Percentiles rank a stretch among this genome's conserved stretches.
Evolutionary conservation across 2,888 invertebrate species (phyloP).

Genomic region (Arctia plantaginis): DNA sequence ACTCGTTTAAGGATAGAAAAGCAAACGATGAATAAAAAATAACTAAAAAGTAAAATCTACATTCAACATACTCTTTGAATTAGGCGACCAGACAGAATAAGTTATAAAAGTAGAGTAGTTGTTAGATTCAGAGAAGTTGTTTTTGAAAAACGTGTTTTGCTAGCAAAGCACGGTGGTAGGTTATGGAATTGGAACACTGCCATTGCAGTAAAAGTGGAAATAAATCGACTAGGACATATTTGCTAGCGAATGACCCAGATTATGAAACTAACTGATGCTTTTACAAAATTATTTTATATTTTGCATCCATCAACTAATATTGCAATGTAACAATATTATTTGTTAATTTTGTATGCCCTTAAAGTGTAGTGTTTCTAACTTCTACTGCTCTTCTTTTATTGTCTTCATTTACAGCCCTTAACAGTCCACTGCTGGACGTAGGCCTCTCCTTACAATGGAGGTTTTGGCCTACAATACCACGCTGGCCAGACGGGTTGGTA

Average conservation of each 20-base stretch:
- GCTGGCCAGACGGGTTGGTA: too few relatives aligned
- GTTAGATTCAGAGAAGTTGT: constrained; percentile 65
- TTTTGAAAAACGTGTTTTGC: constrained; percentile 78
- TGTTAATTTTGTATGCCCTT: too few relatives aligned
- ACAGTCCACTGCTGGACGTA: too few relatives aligned
- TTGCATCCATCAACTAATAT: too few relatives aligned
- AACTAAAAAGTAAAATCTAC: neutral
- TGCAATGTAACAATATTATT: too few relatives aligned
- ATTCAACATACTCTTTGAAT: neutral
- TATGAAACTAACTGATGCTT: constrained; percentile 66
- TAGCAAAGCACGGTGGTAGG: constrained; percentile 76
- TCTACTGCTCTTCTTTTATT: too few relatives aligned
- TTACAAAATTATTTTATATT: constrained; percentile 34
- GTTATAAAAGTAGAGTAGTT: constrained; percentile 54
- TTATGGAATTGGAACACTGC: constrained; percentile 82
- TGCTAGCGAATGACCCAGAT: constrained; percentile 77
- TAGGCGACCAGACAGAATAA: constrained; percentile 42
- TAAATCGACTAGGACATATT: constrained; percentile 80
- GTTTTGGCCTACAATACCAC: too few relatives aligned
- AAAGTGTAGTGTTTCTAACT: too few relatives aligned
- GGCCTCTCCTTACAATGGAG: too few relatives aligned
- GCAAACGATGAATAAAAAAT: neutral
- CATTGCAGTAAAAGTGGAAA: constrained; percentile 85
- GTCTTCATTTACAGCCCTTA: too few relatives aligned
- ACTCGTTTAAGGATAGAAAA: neutral